These are phyloP conservation scores for Pogoniulus pusillus DNA, from an alignment of 2,797 vertebrate species.

Conservation along the genomic window DNA sequence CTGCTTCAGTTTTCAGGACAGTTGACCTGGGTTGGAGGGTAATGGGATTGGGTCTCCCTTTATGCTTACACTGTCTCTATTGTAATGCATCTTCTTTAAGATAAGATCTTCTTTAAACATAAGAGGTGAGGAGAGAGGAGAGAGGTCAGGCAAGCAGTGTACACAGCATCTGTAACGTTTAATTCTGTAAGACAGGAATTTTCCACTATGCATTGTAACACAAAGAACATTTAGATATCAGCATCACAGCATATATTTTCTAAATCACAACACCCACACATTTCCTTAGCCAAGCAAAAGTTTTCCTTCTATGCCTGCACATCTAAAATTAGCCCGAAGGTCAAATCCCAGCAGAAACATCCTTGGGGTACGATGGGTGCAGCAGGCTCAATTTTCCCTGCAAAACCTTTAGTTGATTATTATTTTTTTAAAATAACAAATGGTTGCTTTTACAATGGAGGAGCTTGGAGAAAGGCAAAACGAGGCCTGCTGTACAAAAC, in stretches of 20 bases:
- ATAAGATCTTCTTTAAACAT: conserved; percentile 8
- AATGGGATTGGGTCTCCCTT: not conserved
- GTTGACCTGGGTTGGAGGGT: not conserved
- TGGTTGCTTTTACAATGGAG: conserved; percentile 29
- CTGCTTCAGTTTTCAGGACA: not conserved
- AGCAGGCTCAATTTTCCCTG: conserved; percentile 43
- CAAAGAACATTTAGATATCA: conserved; percentile 37
- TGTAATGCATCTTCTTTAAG: not conserved
- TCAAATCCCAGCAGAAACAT: conserved; percentile 56
- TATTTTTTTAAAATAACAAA: conserved; percentile 43
- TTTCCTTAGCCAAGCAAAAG: conserved; percentile 59
- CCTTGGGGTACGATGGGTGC: conserved; percentile 27
- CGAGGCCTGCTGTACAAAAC: not conserved
- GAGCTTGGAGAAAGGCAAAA: conserved; percentile 9
- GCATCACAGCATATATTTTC: conserved; percentile 38
- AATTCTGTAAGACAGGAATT: conserved; percentile 11
- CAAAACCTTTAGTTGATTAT: conserved; percentile 39
- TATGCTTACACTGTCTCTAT: not conserved
- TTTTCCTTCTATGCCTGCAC: conserved; percentile 34
- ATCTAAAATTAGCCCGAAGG: conserved; percentile 65
- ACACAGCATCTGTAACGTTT: not conserved
- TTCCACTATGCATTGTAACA: conserved; percentile 37
- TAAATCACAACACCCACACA: conserved; percentile 39
- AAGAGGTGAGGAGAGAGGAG: not conserved
- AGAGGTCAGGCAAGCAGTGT: not conserved